Percentiles rank a stretch among this genome's conserved stretches.
Conservation (phyloP, 2,888 invertebrate genomes). For the Erpobdella octoculata region DNA sequence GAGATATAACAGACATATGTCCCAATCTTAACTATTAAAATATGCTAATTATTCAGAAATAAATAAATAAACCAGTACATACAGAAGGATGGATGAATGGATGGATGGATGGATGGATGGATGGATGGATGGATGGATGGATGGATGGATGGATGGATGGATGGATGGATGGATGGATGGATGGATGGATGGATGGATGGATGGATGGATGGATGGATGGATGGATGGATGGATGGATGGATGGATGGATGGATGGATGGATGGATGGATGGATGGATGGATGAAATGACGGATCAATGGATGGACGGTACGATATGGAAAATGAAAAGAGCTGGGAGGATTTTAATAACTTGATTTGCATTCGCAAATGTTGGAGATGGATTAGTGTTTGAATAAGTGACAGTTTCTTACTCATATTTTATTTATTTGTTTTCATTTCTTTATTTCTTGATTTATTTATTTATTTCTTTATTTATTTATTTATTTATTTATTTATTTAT, state of each 20-base stretch:
- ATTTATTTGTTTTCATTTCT: too few relatives aligned
- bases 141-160: not conserved
- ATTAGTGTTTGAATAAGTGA: too few relatives aligned
- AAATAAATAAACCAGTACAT: too few relatives aligned
- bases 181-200: not conserved
- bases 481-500: too few relatives aligned
- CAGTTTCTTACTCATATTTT: too few relatives aligned
- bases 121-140: not conserved
- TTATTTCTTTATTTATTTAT: too few relatives aligned
- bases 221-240: not conserved
- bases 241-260: not conserved
- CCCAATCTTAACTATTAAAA: too few relatives aligned
- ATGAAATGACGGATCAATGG: not conserved
- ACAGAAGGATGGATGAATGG: too few relatives aligned
- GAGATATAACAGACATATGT: not conserved
- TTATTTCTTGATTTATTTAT: too few relatives aligned
- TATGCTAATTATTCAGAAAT: not conserved
- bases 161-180: too few relatives aligned
- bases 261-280: not conserved
- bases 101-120: not conserved
- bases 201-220: not conserved
- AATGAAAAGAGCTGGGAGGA: not conserved
- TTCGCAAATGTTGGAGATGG: too few relatives aligned
- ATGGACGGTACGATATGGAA: not conserved
- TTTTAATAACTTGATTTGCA: too few relatives aligned